phyloP scores from a whole-genome alignment of 2,113 vertebrate species.

The Serinus canaria region DNA sequence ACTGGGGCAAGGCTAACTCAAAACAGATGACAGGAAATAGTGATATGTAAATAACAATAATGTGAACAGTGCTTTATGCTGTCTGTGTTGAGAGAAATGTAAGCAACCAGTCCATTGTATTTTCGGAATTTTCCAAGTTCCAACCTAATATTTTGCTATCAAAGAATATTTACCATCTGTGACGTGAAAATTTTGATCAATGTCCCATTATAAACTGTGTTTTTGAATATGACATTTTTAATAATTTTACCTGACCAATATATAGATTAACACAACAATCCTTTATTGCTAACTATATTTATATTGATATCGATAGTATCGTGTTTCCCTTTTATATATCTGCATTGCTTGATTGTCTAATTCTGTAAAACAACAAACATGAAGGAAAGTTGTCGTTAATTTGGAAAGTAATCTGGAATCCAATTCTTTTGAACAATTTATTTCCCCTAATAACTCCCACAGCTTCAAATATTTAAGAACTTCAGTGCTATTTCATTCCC shows the following conservation, averaged over 20 bases:
- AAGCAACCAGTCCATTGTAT: not conserved
- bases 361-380: not conserved
- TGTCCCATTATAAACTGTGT: not conserved
- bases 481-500: not conserved
- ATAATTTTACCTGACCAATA: conserved; percentile 2
- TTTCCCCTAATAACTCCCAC: not conserved
- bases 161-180: not conserved
- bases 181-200: not conserved
- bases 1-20: not conserved
- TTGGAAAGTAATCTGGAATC: conserved; percentile 26
- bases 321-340: not conserved
- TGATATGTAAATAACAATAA: conserved; percentile 8
- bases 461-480: not conserved
- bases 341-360: not conserved
- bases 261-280: not conserved
- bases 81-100: not conserved
- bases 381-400: not conserved
- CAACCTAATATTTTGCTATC: not conserved
- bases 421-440: not conserved
- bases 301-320: not conserved
- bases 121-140: not conserved
- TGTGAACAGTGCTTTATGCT: not conserved
- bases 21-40: not conserved
- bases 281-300: not conserved
- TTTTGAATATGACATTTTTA: not conserved